A percentile compares a stretch with the other conserved stretches of the same genome.
Evolutionary conservation across 2,888 invertebrate species (phyloP).

Genomic region (Pseudanteris insignis): DNA sequence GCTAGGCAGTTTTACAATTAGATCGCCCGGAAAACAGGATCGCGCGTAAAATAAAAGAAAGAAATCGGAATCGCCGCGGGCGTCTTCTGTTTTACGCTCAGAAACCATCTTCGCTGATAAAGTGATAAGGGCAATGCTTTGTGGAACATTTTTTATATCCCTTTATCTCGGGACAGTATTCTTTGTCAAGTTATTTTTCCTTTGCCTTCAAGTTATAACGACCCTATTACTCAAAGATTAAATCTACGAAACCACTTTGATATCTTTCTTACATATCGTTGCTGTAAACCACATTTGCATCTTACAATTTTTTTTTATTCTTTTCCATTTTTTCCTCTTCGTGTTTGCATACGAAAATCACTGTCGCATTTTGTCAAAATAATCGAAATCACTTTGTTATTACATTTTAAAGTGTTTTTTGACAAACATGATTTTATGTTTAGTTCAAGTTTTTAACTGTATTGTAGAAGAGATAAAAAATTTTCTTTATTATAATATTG

Average conservation of each 20-base stretch:
- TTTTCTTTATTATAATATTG: no score
- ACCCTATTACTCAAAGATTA: slow-evolving; percentile 38
- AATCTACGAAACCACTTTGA: slow-evolving; percentile 32
- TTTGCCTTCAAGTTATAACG: slow-evolving; percentile 43
- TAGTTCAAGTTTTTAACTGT: no score
- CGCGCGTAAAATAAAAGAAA: slow-evolving; percentile 19
- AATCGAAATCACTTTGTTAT: no score
- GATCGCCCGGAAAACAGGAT: slow-evolving; percentile 15
- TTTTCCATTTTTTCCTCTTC: no score
- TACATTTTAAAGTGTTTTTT: no score
- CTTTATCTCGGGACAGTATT: slow-evolving; percentile 35
- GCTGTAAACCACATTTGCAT: no score
- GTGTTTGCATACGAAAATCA: no score
- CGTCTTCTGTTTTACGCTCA: slow-evolving; percentile 26
- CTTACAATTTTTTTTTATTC: no score
- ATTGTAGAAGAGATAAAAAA: no score
- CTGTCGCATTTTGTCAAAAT: no score
- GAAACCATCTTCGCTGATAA: slow-evolving; percentile 37
- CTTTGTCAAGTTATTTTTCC: slow-evolving; percentile 42
- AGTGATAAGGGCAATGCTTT: slow-evolving; percentile 38
- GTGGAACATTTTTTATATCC: slow-evolving; percentile 26
- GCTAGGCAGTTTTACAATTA: slow-evolving; percentile 20
- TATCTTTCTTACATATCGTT: no score
- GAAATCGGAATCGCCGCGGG: slow-evolving; percentile 31
- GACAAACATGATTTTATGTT: no score